Conservation (phyloP, 2,113 vertebrate genomes). For the Thunnus maccoyii region DNA sequence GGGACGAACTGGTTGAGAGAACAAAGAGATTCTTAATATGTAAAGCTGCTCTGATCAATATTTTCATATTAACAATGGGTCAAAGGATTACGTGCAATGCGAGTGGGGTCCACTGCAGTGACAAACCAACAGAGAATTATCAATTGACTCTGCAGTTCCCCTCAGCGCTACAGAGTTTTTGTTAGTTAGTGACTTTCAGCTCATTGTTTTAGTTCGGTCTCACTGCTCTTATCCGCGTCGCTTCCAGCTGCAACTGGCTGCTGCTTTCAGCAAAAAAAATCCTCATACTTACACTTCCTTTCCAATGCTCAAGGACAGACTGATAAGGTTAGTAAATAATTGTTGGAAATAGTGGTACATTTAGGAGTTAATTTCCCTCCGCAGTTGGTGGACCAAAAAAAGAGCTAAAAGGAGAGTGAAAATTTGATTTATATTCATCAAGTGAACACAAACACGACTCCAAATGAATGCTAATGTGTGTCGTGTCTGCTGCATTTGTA, state of each 20-base stretch:
- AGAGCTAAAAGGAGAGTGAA: not conserved
- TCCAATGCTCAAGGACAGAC: no score
- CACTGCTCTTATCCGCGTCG: no score
- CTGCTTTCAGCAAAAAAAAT: no score
- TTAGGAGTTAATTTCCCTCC: not conserved
- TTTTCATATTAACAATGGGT: not conserved
- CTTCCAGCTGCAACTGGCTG: no score
- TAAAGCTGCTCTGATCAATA: not conserved
- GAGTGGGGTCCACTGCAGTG: no score
- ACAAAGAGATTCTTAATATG: not conserved
- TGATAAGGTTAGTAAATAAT: not conserved
- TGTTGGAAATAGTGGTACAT: not conserved
- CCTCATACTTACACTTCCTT: no score
- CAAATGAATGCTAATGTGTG: not conserved
- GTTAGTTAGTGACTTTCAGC: no score
- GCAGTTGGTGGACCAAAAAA: not conserved
- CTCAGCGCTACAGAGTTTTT: no score
- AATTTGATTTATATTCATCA: not conserved
- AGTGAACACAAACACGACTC: not conserved
- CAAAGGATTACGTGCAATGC: no score
- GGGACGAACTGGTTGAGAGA: constrained; percentile 84
- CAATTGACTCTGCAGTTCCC: no score
- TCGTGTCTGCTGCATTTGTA: not conserved
- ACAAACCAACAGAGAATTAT: no score
- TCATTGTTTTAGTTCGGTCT: no score